These are phyloP conservation scores for Eupithecia vulgata DNA, from an alignment of 2,888 invertebrate genomes.

Conservation along the genomic window DNA sequence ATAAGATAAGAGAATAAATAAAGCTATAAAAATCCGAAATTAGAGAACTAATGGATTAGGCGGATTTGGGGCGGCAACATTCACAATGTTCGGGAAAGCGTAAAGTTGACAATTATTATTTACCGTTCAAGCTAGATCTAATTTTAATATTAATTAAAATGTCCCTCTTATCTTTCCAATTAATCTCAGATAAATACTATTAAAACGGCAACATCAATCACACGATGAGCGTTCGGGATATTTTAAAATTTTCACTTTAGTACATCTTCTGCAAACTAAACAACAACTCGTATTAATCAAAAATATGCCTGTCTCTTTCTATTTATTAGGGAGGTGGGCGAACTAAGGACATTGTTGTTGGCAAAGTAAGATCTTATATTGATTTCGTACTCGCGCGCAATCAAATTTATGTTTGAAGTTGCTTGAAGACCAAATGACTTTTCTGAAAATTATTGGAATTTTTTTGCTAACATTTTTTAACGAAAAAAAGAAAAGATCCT, in stretches of 20 bases:
- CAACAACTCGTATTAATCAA: constrained; percentile 50
- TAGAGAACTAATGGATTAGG: neutral
- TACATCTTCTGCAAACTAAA: constrained; percentile 39
- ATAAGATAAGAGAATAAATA: too few species aligned
- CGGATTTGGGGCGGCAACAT: neutral
- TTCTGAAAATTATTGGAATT: too few species aligned
- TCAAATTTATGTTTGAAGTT: neutral
- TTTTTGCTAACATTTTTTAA: too few species aligned
- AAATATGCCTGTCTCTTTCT: constrained; percentile 45
- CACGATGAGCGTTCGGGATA: constrained; percentile 25
- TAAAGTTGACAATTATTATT: neutral
- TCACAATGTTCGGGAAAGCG: neutral
- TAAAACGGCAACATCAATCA: constrained; percentile 38
- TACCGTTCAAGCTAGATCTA: neutral
- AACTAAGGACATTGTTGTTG: constrained; percentile 9
- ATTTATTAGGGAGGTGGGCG: constrained; percentile 41
- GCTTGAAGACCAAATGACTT: too few species aligned
- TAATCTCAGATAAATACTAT: constrained; percentile 13
- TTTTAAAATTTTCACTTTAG: constrained; percentile 44
- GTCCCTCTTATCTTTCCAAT: constrained; percentile 18
- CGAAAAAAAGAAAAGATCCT: too few species aligned
- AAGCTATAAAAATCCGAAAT: too few species aligned
- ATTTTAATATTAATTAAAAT: neutral
- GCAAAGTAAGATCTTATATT: neutral
- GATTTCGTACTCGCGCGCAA: neutral